Evolutionary conservation across 92 coral and sea anemone species (phyloP).

Genomic region (Umimayanthus chanpuru): DNA sequence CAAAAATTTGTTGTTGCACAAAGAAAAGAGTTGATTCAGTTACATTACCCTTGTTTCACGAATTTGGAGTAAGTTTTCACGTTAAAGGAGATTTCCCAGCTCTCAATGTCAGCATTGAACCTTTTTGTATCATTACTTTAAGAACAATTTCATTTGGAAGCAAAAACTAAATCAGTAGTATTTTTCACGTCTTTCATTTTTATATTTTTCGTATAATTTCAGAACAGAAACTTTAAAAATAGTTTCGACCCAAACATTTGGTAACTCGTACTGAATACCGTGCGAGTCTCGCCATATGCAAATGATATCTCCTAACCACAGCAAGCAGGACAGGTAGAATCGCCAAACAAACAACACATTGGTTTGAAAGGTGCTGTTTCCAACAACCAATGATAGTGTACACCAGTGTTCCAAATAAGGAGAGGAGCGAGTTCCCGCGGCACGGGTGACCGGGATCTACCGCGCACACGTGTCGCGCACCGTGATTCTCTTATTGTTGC

Average conservation of each 20-base stretch:
- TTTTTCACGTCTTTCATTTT: too few relatives aligned
- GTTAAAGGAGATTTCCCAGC: too few relatives aligned
- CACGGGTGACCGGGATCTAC: slow-evolving; percentile 44
- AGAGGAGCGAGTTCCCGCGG: slow-evolving; percentile 19
- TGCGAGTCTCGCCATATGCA: not conserved
- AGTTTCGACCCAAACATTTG: not conserved
- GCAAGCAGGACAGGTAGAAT: slow-evolving; percentile 9
- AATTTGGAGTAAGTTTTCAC: too few relatives aligned
- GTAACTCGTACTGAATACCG: not conserved
- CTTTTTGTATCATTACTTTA: not conserved
- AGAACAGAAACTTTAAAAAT: not conserved
- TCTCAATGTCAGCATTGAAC: too few relatives aligned
- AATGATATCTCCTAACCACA: not conserved
- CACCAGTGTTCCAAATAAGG: slow-evolving; percentile 34
- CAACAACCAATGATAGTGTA: not conserved
- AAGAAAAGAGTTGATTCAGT: too few relatives aligned
- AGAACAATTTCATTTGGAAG: not conserved
- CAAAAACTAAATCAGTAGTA: not conserved
- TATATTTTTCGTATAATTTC: too few relatives aligned
- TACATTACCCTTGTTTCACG: too few relatives aligned
- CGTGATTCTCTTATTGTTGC: slow-evolving; percentile 61
- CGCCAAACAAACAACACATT: slow-evolving; percentile 11
- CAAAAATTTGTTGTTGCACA: too few relatives aligned
- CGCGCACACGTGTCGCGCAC: slow-evolving; percentile 86
- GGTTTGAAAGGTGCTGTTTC: slow-evolving; percentile 32